Evolutionary conservation across 2,113 vertebrate genomes (phyloP).

Genomic region (Amphilophus citrinellus): DNA sequence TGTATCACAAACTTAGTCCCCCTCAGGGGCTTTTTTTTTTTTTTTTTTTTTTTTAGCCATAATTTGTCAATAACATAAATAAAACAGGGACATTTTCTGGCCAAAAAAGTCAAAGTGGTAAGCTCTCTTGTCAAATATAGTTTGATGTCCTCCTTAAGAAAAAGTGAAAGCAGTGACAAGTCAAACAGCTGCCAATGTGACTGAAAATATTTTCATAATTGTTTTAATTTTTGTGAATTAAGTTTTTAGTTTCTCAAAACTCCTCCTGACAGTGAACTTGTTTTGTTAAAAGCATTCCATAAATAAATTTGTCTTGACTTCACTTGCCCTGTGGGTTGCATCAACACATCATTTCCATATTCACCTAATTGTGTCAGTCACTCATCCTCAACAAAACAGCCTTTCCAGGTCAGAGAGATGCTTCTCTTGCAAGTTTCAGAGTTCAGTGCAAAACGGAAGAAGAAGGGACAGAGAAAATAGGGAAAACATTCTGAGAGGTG

Average conservation of each 20-base stretch:
- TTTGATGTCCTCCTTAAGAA: not conserved
- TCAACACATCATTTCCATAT: constrained; percentile 59
- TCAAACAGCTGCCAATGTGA: not conserved
- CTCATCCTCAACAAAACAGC: constrained; percentile 61
- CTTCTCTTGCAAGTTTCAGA: constrained; percentile 57
- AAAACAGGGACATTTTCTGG: constrained; percentile 29
- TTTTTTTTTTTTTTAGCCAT: constrained; percentile 53
- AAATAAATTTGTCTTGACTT: constrained; percentile 53
- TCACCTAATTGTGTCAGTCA: constrained; percentile 76
- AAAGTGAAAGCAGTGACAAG: not conserved
- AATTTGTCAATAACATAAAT: constrained; percentile 65
- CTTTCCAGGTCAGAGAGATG: constrained; percentile 67
- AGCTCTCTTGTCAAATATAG: not conserved
- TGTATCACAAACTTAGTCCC: constrained; percentile 74
- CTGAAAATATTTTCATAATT: not conserved
- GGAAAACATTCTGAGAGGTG: constrained; percentile 33
- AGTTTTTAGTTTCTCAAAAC: constrained; percentile 11
- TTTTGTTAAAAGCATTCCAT: constrained; percentile 47
- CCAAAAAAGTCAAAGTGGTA: constrained; percentile 5
- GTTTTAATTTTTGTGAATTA: constrained; percentile 10
- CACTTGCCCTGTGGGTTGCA: constrained; percentile 49
- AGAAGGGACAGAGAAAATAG: not conserved
- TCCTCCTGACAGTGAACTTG: constrained; percentile 2
- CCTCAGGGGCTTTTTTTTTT: constrained; percentile 38
- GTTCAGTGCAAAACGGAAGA: constrained; percentile 50